These are phyloP conservation scores for Tringa solitaria DNA, from an alignment of 2,113 vertebrate genomes.

Conservation along the genomic window DNA sequence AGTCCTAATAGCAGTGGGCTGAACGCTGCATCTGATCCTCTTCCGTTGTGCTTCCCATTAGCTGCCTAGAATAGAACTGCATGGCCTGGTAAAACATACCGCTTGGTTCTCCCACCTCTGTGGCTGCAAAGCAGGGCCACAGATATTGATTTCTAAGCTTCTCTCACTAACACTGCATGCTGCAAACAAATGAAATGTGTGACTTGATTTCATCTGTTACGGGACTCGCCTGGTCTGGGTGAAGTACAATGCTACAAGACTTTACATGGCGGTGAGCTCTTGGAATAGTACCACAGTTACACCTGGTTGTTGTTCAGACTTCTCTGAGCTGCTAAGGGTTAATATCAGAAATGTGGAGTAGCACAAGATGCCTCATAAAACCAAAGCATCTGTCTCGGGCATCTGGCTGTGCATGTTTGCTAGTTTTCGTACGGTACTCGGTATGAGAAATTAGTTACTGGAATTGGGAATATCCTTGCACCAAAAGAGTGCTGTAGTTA, in stretches of 20 bases:
- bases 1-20: background rate
- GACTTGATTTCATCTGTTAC: background rate
- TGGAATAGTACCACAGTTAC: background rate
- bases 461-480: background rate
- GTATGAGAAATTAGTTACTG: background rate
- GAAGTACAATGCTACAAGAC: background rate
- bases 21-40: slow-evolving; percentile 10
- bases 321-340: background rate
- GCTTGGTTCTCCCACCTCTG: background rate
- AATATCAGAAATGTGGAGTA: background rate
- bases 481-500: background rate
- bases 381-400: slow-evolving; percentile 7
- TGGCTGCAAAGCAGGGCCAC: background rate
- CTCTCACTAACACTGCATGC: background rate
- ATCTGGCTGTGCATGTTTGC: slow-evolving; percentile 27
- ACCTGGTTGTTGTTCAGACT: background rate
- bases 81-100: background rate
- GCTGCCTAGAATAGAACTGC: slow-evolving; percentile 37
- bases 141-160: background rate
- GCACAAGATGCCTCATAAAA: slow-evolving; percentile 30
- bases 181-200: background rate
- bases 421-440: background rate
- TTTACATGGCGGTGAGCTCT: background rate
- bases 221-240: background rate
- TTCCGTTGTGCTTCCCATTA: slow-evolving; percentile 21